Base-by-base conservation (phyloP, 2,113 vertebrate species). In the Sminthopsis crassicaudata region DNA sequence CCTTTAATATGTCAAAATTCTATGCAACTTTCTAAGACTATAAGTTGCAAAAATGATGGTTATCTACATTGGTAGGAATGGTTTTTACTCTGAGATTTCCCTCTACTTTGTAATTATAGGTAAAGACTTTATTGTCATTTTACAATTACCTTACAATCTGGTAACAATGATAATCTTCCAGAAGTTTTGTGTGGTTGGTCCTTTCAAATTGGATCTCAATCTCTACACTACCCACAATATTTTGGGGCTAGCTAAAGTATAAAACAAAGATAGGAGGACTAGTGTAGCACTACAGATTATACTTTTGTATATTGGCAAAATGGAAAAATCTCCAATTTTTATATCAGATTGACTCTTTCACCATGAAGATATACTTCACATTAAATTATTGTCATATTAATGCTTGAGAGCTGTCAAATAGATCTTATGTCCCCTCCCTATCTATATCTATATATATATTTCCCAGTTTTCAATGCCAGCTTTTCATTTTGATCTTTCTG, bases 381-480 rank as follows among this genome's bases (percentile, higher is more conserved):
- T 42, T 42, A 84, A 84, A 84, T 42, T 84, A 84, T 42, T 84
- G 67, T 23, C 67, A 84, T 84, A 84, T 84, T 84, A 84, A 84
- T 84, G n/a, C 67, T 42, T 84, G n/a, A 84, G 6, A 84, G n/a
- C 16, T 84, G n/a, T n/a, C 36, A 84, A 42, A 42, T 36, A 26
- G 0, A 3, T 88, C 26, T 42, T n/a, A 14, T 12, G 12, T 46
- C 67, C 3, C 19, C 46, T 52, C 42, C 30, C 50, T 91, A 84
- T 6, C 6, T 6, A 42, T 84, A 23, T 42, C 23, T 84, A n/a
- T 6, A 42, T 84, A 23, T 42, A 42, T 84, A n/a, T 42, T 84
- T 42, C 42, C n/a, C n/a, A 84, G n/a, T 92, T 96, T 96, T 50
- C 91, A 91, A 25, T 23, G 27, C 42, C 50, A 91, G 46, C n/a